phyloP scores from a whole-genome alignment of 2,113 vertebrate species.

The Silurus meridionalis region DNA sequence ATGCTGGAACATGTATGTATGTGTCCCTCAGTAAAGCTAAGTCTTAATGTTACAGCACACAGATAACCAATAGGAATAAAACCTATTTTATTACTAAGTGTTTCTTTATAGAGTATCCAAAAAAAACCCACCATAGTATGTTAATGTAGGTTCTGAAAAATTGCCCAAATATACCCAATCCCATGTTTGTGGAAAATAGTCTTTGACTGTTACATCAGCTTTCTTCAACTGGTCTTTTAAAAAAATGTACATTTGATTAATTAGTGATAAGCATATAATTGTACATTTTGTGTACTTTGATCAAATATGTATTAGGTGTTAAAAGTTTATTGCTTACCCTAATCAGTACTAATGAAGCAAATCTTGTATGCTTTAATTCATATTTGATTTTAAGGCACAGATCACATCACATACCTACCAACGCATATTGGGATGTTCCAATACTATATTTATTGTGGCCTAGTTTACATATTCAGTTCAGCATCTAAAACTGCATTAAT shows the following conservation, averaged over 20 bases:
- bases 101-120: not conserved
- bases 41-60: not conserved
- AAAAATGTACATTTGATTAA: not conserved
- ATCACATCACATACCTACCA: not conserved
- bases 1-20: not conserved
- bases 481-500: not conserved
- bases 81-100: not conserved
- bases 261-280: not conserved
- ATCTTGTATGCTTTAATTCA: not conserved
- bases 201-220: not conserved
- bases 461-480: slow-evolving; percentile 4
- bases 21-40: not conserved
- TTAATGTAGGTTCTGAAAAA: not conserved
- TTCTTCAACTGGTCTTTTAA: not conserved
- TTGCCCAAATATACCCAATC: not conserved
- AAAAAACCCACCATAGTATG: not conserved
- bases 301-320: not conserved
- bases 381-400: not conserved
- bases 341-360: not conserved
- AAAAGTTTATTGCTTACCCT: not conserved
- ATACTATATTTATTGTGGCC: slow-evolving; percentile 22
- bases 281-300: not conserved
- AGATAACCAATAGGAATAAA: not conserved
- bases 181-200: not conserved
- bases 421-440: not conserved